Base-by-base conservation (phyloP, 2,888 invertebrate species). In the Drosophila austrosaltans region DNA sequence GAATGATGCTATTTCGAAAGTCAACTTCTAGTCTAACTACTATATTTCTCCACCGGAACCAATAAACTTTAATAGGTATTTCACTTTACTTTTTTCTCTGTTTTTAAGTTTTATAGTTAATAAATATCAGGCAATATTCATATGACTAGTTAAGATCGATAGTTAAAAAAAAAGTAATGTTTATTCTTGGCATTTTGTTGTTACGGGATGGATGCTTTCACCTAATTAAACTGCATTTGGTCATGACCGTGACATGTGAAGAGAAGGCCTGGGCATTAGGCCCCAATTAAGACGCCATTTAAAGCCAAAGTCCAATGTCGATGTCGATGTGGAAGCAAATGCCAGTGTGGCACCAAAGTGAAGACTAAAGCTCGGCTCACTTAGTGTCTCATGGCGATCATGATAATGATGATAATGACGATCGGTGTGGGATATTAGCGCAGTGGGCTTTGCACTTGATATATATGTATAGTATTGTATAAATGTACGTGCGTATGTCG, bases 231-330 rank as follows among this genome's bases (percentile, higher is more conserved):
- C 79, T 71, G 73, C 77, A 59, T 59, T 59, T 59, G 59, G 76
- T 72, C 72, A 67, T 72, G 72, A 53, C 63, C 42, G 56, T 48
- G 57, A 65, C 61, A 30, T 48, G 40, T 54, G 32, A 25, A 36
- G 28, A 53, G 58, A 66, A 48, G 57, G 39, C 22, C 61, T 57
- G 36, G 78, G 83, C 78, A 82, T 75, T 82, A 75, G 66, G 53
- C 60, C 70, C 77, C 83, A 81, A 83, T 83, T 82, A 83, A 86
- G 86, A 59, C 75, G 68, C 68, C 65, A 81, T 57, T 78, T 78
- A 69, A 73, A 59, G 59, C 54, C 60, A 32, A 59, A 28, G 28
- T 28, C 16, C 16, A 28, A 28, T 66, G 61, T 64, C 78, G 30
- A 22, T 53, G 36, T 2, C 36, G 36, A 36, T 36, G 36, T 36